A percentile compares a stretch with the other conserved stretches of the same genome.
Conservation (phyloP, 2,113 vertebrate species). For the Odontesthes bonariensis region DNA sequence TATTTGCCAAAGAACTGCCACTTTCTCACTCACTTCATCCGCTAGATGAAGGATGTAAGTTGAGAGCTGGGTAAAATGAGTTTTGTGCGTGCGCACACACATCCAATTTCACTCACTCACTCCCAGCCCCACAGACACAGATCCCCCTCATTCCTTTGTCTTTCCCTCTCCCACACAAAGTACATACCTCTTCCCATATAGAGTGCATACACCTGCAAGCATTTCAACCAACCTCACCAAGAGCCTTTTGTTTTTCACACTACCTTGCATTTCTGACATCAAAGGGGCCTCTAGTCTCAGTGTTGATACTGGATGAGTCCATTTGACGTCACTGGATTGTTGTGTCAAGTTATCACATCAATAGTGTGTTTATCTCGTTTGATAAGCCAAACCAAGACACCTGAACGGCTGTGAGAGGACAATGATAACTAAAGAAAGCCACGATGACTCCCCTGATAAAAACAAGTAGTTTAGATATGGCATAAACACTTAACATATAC, state of each 20-base stretch:
- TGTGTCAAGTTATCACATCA: slow-evolving; percentile 76
- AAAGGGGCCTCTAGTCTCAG: slow-evolving; percentile 70
- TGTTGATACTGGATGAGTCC: slow-evolving; percentile 75
- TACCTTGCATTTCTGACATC: slow-evolving; percentile 71
- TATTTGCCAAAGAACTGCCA: slow-evolving; percentile 83
- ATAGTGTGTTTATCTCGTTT: slow-evolving; percentile 73
- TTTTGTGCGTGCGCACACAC: slow-evolving; percentile 69
- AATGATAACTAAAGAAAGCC: slow-evolving; percentile 42
- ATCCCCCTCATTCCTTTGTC: slow-evolving; percentile 53
- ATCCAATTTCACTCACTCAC: slow-evolving; percentile 68
- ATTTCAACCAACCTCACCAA: slow-evolving; percentile 66
- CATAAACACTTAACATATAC: slow-evolving; percentile 46
- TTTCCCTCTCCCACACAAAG: slow-evolving; percentile 23
- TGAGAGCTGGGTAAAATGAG: slow-evolving; percentile 75
- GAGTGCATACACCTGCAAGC: slow-evolving; percentile 51
- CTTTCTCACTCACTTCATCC: slow-evolving; percentile 76
- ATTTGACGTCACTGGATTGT: slow-evolving; percentile 76
- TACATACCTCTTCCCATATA: slow-evolving; percentile 41
- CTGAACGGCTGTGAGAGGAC: slow-evolving; percentile 59
- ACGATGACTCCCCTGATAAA: slow-evolving; percentile 34
- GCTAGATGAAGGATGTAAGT: slow-evolving; percentile 74
- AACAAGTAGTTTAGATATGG: slow-evolving; percentile 31
- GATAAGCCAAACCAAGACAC: slow-evolving; percentile 65
- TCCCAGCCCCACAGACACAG: slow-evolving; percentile 42
- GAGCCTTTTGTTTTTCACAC: slow-evolving; percentile 61